A percentile compares a stretch with the other conserved stretches of the same genome.
phyloP scores from a whole-genome alignment of 2,888 invertebrate species.

The Limnephilus rhombicus region DNA sequence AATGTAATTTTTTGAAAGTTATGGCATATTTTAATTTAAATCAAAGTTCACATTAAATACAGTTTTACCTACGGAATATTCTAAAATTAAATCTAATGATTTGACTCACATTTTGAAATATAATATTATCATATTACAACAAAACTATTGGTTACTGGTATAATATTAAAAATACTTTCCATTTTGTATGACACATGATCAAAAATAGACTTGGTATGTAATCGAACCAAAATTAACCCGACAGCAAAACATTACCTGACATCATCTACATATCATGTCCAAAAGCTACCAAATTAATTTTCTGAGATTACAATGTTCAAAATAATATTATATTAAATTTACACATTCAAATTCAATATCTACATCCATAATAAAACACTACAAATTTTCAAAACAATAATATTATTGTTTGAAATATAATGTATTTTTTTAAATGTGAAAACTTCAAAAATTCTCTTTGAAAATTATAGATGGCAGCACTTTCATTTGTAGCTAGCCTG shows the following conservation, averaged over 20 bases:
- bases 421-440: neutral
- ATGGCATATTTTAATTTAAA: slow-evolving; percentile 2
- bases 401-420: too few species aligned
- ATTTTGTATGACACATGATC: neutral
- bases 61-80: neutral
- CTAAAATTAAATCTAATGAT: slow-evolving; percentile 8
- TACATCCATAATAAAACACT: neutral
- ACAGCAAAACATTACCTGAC: neutral
- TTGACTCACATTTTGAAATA: neutral
- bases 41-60: neutral
- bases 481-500: too few species aligned
- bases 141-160: neutral
- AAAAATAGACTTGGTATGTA: neutral
- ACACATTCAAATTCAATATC: neutral
- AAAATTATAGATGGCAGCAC: too few species aligned
- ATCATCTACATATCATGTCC: neutral
- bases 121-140: neutral
- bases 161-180: neutral
- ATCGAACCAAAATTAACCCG: neutral
- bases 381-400: neutral
- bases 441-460: too few species aligned
- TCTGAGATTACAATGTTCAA: neutral
- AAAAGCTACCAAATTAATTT: slow-evolving; percentile 4
- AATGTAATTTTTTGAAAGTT: neutral
- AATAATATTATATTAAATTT: neutral